phyloP scores from a whole-genome alignment of 1,140 invertebrate genomes.

The Papilio helenus region DNA sequence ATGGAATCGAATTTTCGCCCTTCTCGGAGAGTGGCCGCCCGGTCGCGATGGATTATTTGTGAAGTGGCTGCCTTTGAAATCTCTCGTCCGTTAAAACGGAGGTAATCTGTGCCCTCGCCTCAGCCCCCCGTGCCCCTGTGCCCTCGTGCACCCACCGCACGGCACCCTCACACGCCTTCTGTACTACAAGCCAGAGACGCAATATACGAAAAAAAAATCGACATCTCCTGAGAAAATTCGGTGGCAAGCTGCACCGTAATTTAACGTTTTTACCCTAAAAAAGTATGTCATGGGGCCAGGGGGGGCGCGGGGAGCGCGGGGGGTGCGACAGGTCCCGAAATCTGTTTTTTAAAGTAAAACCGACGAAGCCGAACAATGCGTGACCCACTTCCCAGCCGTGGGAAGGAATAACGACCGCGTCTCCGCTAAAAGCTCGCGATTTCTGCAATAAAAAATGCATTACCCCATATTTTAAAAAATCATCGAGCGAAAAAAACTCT shows the following conservation, averaged over 20 bases:
- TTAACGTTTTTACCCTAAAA: constrained; percentile 75
- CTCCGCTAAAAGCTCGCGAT: constrained; percentile 61
- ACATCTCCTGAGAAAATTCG: constrained; percentile 72
- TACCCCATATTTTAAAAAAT: constrained; percentile 81
- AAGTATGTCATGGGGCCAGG: constrained; percentile 74
- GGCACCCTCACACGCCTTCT: constrained; percentile 55
- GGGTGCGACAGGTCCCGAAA: constrained; percentile 68
- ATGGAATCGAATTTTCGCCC: constrained; percentile 76
- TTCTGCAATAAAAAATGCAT: constrained; percentile 79
- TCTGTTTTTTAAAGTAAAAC: constrained; percentile 80
- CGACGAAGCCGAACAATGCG: constrained; percentile 70
- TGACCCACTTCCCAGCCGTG: constrained; percentile 81
- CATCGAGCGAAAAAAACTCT: constrained; percentile 65
- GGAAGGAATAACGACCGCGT: constrained; percentile 79
- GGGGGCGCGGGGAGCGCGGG: constrained; percentile 34
- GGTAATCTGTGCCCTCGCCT: constrained; percentile 69
- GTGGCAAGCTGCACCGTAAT: constrained; percentile 73
- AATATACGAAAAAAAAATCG: constrained; percentile 64
- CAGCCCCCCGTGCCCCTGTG: constrained; percentile 42
- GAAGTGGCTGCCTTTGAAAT: constrained; percentile 80
- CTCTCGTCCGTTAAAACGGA: constrained; percentile 81
- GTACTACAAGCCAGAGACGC: constrained; percentile 70
- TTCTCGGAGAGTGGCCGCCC: constrained; percentile 56
- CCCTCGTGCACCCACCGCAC: constrained; percentile 51
- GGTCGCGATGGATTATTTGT: constrained; percentile 80